A percentile compares a stretch with the other conserved stretches of the same genome.
Conservation (phyloP, 2,797 vertebrate genomes). For the Sparidentex hasta region DNA sequence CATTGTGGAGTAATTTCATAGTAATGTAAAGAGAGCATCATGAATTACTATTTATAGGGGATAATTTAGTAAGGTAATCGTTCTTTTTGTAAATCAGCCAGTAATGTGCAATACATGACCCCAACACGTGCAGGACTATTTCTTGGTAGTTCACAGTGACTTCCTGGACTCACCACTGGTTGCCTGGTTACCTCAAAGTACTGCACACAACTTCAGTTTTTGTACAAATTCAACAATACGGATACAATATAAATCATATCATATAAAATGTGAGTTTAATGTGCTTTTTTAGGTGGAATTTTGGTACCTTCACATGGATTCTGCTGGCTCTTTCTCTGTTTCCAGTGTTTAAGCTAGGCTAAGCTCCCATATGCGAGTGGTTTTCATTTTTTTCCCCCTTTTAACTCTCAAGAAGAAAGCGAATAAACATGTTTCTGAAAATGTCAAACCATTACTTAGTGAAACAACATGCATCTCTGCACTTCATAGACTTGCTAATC, state of each 20-base stretch:
- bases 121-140: neutral
- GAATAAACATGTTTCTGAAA: constrained; percentile 11
- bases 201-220: no score
- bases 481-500: neutral
- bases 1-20: no score
- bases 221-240: no score
- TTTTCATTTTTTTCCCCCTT: neutral
- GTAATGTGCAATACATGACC: no score
- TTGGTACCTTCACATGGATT: neutral
- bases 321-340: neutral
- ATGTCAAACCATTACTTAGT: constrained; percentile 10
- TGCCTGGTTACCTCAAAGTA: neutral
- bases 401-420: constrained; percentile 1
- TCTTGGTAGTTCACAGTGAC: neutral
- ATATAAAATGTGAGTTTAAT: neutral
- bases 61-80: no score
- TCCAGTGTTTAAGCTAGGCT: constrained; percentile 7
- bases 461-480: constrained; percentile 5
- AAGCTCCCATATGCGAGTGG: neutral
- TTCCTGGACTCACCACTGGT: neutral
- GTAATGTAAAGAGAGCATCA: no score
- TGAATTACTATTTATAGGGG: no score
- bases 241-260: no score
- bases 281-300: neutral
- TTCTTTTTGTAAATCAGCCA: no score